Evolutionary conservation across 2,797 vertebrate species (phyloP).

Genomic region (Hoplostethus mediterraneus): DNA sequence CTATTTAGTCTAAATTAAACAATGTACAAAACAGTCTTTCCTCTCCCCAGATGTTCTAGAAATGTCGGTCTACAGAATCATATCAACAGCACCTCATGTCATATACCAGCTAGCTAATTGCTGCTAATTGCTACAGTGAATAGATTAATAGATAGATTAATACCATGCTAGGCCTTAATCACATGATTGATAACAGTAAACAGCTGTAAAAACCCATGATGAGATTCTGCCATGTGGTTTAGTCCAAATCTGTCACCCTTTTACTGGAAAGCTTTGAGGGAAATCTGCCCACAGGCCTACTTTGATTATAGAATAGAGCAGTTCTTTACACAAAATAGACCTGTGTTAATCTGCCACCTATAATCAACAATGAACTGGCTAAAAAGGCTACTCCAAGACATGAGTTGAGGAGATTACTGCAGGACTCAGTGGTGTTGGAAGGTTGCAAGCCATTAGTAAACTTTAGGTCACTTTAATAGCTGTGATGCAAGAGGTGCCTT

Average conservation of each 20-base stretch:
- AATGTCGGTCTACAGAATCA: background rate
- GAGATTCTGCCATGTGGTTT: background rate
- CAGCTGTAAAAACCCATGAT: constrained; percentile 2
- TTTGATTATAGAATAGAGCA: background rate
- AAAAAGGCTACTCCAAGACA: background rate
- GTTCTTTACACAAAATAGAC: background rate
- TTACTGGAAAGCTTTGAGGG: constrained; percentile 12
- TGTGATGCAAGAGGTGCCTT: constrained; percentile 9
- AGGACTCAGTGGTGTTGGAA: background rate
- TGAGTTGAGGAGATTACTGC: background rate
- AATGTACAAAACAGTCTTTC: background rate
- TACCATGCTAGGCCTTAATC: background rate
- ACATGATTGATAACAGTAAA: constrained; percentile 2
- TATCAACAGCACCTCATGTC: background rate
- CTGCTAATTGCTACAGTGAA: background rate
- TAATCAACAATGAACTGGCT: background rate
- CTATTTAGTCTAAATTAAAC: background rate
- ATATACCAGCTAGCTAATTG: background rate
- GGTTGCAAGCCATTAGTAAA: background rate
- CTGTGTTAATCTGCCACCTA: background rate
- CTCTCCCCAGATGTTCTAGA: background rate
- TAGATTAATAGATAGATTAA: no score
- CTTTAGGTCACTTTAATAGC: background rate
- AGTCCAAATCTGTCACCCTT: constrained; percentile 9
- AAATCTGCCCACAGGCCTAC: background rate